phyloP scores from a whole-genome alignment of 2,113 vertebrate species.

The human (Homo sapiens) region DNA sequence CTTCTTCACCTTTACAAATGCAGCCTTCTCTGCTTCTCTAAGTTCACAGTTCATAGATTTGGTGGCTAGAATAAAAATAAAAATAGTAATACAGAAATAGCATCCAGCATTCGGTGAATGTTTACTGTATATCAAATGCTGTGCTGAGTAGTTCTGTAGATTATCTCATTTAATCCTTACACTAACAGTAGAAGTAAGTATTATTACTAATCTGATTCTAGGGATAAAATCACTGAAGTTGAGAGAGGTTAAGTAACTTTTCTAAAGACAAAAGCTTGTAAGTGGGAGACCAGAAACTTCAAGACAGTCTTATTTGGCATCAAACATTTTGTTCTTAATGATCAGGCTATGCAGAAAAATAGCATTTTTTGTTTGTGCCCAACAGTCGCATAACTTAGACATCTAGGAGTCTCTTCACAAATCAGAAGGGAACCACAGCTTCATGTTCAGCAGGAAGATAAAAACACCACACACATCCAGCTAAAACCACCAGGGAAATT shows the following conservation, averaged over 20 bases:
- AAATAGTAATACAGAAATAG: background rate
- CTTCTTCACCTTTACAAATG: slow-evolving; percentile 14
- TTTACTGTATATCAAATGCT: background rate
- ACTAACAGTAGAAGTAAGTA: background rate
- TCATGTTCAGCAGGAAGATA: background rate
- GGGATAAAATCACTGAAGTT: background rate
- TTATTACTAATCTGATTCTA: background rate
- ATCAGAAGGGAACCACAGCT: background rate
- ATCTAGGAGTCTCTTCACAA: background rate
- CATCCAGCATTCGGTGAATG: background rate
- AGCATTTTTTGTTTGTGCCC: background rate
- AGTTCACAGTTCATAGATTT: background rate
- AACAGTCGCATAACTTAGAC: background rate
- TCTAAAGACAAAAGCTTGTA: background rate
- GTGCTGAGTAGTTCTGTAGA: background rate
- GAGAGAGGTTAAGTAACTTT: slow-evolving; percentile 5
- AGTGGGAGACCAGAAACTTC: background rate
- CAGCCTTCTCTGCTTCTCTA: background rate
- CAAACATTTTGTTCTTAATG: background rate
- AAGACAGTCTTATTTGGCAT: background rate
- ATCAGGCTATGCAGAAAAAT: background rate
- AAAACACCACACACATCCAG: background rate
- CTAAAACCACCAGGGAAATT: background rate
- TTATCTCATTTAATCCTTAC: background rate
- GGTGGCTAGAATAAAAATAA: background rate